Conservation (phyloP, 1,140 invertebrate species). For the Teleogryllus occipitalis region DNA sequence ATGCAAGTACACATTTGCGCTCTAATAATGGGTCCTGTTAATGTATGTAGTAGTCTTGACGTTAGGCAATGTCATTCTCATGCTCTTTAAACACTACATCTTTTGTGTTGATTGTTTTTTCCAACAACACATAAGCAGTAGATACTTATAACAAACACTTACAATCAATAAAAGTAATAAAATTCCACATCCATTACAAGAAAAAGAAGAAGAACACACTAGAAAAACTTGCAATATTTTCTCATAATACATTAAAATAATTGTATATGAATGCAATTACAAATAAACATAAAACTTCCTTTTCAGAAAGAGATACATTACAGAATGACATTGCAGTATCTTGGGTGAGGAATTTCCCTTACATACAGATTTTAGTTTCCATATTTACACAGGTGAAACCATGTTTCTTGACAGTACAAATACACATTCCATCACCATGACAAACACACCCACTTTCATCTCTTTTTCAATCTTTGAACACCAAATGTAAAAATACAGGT, state of each 20-base stretch:
- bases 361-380: too few species aligned
- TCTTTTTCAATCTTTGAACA: too few species aligned
- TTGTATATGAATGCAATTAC: not conserved
- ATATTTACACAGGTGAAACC: not conserved
- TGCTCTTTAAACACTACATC: too few species aligned
- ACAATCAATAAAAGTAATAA: not conserved
- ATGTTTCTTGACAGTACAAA: not conserved
- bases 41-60: not conserved
- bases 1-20: constrained; percentile 17
- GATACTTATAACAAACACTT: not conserved
- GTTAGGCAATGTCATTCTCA: not conserved
- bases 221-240: not conserved
- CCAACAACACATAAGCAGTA: too few species aligned
- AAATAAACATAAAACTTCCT: not conserved
- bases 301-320: not conserved
- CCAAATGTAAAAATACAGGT: too few species aligned
- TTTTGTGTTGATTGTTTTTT: too few species aligned
- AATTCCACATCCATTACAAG: not conserved
- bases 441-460: too few species aligned
- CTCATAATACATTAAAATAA: not conserved
- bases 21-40: not conserved
- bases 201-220: not conserved
- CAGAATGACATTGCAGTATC: not conserved
- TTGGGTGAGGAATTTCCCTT: too few species aligned
- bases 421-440: too few species aligned